phyloP scores from a whole-genome alignment of 2,113 vertebrate genomes.

The Orycteropus afer region DNA sequence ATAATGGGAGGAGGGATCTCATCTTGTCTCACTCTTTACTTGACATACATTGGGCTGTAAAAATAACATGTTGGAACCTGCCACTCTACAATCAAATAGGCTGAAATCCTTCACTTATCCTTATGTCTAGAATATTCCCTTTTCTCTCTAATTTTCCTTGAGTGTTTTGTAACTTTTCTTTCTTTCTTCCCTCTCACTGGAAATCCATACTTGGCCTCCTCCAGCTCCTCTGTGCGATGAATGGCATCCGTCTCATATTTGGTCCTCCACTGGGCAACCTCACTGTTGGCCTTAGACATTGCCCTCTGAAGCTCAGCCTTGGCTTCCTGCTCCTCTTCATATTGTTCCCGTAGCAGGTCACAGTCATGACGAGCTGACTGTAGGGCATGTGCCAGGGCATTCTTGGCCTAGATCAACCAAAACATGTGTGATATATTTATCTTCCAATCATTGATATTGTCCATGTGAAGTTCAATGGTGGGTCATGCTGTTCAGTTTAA shows the following conservation, averaged over 20 bases:
- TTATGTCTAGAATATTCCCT: not conserved
- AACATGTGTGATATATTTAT: not conserved
- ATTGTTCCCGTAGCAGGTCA: slow-evolving; percentile 90
- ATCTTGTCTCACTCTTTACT: not conserved
- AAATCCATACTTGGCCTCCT: slow-evolving; percentile 89
- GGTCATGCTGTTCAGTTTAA: not conserved
- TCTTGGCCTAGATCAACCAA: slow-evolving; percentile 88
- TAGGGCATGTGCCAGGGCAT: slow-evolving; percentile 89
- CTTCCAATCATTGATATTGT: not conserved
- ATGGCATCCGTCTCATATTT: slow-evolving; percentile 91
- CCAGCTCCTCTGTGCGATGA: slow-evolving; percentile 90
- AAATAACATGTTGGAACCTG: not conserved
- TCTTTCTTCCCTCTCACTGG: not conserved
- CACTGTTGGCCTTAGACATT: slow-evolving; percentile 90
- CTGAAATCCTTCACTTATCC: not conserved
- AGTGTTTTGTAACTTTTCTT: not conserved
- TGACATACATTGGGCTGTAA: not conserved
- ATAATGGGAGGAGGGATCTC: not conserved
- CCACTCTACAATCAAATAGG: not conserved
- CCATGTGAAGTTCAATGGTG: not conserved
- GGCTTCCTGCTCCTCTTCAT: slow-evolving; percentile 88
- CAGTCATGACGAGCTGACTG: slow-evolving; percentile 90
- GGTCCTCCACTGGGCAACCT: slow-evolving; percentile 91
- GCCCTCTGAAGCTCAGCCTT: slow-evolving; percentile 88
- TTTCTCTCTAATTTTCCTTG: not conserved